Evolutionary conservation across 2,888 invertebrate species (phyloP), one percentile per base, ranked within the genome.

Genomic region (Slavum lentiscoides): DNA sequence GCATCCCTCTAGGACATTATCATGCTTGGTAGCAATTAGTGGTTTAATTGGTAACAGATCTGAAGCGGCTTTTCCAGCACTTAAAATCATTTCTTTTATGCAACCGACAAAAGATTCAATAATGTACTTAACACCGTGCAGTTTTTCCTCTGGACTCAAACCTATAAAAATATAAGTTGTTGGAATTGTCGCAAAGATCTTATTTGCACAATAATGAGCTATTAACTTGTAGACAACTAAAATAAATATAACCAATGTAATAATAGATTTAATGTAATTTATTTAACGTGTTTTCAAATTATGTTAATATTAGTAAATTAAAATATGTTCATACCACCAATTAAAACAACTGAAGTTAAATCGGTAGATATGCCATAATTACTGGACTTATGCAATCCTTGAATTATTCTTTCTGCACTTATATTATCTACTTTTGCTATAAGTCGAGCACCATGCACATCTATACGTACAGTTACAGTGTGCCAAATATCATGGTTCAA

Each of bases 101-200:
- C 96, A 96, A 4, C 96, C 96, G 49, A 95, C 94, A 86, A 96
- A 96, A 11, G 95, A 95, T 88, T 95, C 95, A 84, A 95, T 95
- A 82, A 95, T 94, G 86, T 95, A 96, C 87, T 95, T 95, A 0
- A 95, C 94, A 80, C 95, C 95, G 86, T 95, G 93, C 43, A 94
- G 89, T 86, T 93, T 91, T 86, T 95, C 95, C 87, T 94, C 94
- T 0, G 94, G 94, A 85, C 95, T 95, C 83, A 95, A 88, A 85
- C 94, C 94, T 93, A 85, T 62, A 85, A 74, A 76, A 76, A 23
- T 70, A 68, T 2, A 49, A 49, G 7, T 49, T 49, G 13, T 49
- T 49, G 8, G 15, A 49, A 49, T 1, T 49, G 13, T 49, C 13
- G 1, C 13, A 13, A 49, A 49, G 13, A 49, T 49, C 11, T 49